Percentiles rank a stretch among this genome's conserved stretches.
Evolutionary conservation across 1,140 invertebrate species (phyloP).

Genomic region (Ephestia elutella): DNA sequence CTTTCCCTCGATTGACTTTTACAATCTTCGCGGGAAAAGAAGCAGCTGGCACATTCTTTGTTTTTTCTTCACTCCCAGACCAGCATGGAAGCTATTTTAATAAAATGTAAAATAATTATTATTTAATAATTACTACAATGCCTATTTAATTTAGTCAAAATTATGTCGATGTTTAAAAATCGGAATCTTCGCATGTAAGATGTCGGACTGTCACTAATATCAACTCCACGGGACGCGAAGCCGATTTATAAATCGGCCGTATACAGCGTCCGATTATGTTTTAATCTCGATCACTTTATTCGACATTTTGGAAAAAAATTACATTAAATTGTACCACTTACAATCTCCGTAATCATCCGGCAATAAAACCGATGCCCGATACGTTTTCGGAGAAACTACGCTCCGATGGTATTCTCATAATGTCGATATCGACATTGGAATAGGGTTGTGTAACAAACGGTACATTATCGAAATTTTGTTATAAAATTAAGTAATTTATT

Average conservation of each 20-base stretch:
- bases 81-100: no score
- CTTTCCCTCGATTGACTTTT: no score
- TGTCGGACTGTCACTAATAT: neutral
- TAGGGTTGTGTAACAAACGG: constrained; percentile 6
- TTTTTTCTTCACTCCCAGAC: no score
- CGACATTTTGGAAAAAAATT: constrained; percentile 36
- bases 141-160: no score
- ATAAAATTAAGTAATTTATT: no score
- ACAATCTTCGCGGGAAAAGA: no score
- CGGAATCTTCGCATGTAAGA: no score
- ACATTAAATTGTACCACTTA: constrained; percentile 32
- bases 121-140: no score
- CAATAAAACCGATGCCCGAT: constrained; percentile 41
- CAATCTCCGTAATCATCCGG: constrained; percentile 34
- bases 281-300: constrained; percentile 41
- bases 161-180: no score
- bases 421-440: constrained; percentile 4
- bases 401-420: constrained; percentile 15
- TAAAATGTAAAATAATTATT: no score
- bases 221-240: constrained; percentile 1
- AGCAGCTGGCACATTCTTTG: no score
- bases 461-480: neutral
- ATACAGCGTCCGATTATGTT: constrained; percentile 30
- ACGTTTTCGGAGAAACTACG: constrained; percentile 38
- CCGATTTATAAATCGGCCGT: constrained; percentile 24